phyloP scores from a whole-genome alignment of 1,140 invertebrate species.

The Drosophila takahashii region DNA sequence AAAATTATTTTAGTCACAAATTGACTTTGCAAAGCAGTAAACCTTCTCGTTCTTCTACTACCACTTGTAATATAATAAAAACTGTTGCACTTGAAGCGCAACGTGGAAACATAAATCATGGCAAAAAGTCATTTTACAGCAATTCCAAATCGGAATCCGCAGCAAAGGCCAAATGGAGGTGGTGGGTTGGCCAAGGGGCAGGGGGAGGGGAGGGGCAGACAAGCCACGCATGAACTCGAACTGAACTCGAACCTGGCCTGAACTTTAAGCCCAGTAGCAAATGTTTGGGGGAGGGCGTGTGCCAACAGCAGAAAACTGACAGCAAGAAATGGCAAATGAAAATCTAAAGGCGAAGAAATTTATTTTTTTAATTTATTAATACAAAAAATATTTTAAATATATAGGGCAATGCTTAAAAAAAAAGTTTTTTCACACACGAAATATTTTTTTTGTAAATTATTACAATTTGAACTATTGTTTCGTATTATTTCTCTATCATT shows the following conservation, averaged over 20 bases:
- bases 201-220: constrained; percentile 8
- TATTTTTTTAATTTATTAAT: too few species aligned
- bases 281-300: constrained; percentile 42
- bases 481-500: background rate
- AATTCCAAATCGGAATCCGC: constrained; percentile 34
- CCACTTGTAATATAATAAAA: constrained; percentile 20
- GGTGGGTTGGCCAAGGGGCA: background rate
- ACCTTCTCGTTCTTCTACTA: background rate
- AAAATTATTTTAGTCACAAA: background rate
- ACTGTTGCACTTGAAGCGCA: constrained; percentile 64
- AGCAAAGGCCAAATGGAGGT: constrained; percentile 34
- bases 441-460: too few species aligned
- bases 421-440: background rate
- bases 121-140: constrained; percentile 45
- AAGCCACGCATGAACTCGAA: constrained; percentile 48
- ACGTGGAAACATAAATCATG: constrained; percentile 71
- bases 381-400: background rate
- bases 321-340: constrained; percentile 44
- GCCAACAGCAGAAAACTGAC: constrained; percentile 20
- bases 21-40: background rate
- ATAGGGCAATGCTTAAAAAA: background rate
- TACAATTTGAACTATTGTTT: background rate
- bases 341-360: constrained; percentile 27
- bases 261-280: constrained; percentile 68
- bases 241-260: constrained; percentile 31